Conservation (phyloP, 1,140 invertebrate genomes). For the Bombus ignitus region DNA sequence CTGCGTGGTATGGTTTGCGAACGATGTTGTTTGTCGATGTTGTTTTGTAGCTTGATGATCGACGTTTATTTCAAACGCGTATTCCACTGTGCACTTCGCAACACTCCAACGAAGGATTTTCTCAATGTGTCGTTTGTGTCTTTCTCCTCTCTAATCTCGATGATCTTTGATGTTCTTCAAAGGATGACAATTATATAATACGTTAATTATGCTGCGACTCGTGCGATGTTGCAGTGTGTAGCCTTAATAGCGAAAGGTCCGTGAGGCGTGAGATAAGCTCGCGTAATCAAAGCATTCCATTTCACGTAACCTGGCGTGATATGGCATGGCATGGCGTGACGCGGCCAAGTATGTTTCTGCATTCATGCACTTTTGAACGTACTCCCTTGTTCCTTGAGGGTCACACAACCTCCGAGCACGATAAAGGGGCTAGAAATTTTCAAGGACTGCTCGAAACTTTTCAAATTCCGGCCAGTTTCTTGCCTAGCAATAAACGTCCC, state of each 20-base stretch:
- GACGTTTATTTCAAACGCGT: too few relatives aligned
- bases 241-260: conserved; percentile 24
- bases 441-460: conserved; percentile 50
- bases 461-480: conserved; percentile 19
- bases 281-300: conserved; percentile 60
- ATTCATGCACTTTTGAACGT: conserved; percentile 46
- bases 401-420: neutral
- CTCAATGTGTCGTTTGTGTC: neutral
- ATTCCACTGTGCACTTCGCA: too few relatives aligned
- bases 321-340: conserved; percentile 55
- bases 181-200: neutral
- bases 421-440: conserved; percentile 24
- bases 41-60: too few relatives aligned
- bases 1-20: too few relatives aligned
- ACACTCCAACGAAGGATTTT: too few relatives aligned
- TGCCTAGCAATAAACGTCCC: neutral
- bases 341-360: conserved; percentile 21
- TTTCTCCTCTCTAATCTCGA: neutral
- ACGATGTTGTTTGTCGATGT: too few relatives aligned
- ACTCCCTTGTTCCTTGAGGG: neutral
- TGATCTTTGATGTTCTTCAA: neutral
- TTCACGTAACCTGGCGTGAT: conserved; percentile 51
- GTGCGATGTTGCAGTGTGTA: neutral
- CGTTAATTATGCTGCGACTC: conserved; percentile 23
- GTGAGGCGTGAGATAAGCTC: conserved; percentile 59